These are phyloP conservation scores for Tetragonula clypearis DNA, from an alignment of 1,140 invertebrate species.

Conservation along the genomic window DNA sequence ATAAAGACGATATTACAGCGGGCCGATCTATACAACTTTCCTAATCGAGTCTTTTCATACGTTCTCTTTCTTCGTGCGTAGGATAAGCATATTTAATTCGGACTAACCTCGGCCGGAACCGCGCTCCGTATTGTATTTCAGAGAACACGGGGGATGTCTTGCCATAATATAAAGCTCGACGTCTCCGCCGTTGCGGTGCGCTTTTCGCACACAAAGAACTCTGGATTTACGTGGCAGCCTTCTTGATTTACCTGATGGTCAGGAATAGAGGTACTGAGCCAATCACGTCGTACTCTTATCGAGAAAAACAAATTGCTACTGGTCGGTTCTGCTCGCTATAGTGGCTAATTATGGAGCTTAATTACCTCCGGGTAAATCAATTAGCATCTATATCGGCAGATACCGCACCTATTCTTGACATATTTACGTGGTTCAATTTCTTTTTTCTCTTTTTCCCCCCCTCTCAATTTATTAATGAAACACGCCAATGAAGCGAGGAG, in stretches of 20 bases:
- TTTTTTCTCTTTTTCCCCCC: not conserved
- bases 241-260: slow-evolving; percentile 55
- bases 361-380: slow-evolving; percentile 59
- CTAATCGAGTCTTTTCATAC: slow-evolving; percentile 44
- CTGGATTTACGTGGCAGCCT: slow-evolving; percentile 46
- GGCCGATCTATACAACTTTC: not conserved
- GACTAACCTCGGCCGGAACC: not conserved
- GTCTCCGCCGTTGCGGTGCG: not conserved
- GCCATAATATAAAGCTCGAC: slow-evolving; percentile 51
- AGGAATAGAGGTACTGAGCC: slow-evolving; percentile 49
- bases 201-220: slow-evolving; percentile 44
- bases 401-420: slow-evolving; percentile 25
- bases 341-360: slow-evolving; percentile 59
- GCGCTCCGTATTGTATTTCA: slow-evolving; percentile 14
- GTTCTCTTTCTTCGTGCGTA: slow-evolving; percentile 43
- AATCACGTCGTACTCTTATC: slow-evolving; percentile 58
- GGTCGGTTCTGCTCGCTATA: slow-evolving; percentile 24
- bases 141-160: slow-evolving; percentile 24
- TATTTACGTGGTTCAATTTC: not conserved
- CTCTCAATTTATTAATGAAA: slow-evolving; percentile 16
- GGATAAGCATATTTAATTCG: slow-evolving; percentile 55
- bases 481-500: not conserved
- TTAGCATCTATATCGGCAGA: slow-evolving; percentile 44
- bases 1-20: slow-evolving; percentile 19
- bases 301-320: slow-evolving; percentile 57